Evolutionary conservation across 1,140 invertebrate genomes (phyloP).

Genomic region (Procambarus virginalis): DNA sequence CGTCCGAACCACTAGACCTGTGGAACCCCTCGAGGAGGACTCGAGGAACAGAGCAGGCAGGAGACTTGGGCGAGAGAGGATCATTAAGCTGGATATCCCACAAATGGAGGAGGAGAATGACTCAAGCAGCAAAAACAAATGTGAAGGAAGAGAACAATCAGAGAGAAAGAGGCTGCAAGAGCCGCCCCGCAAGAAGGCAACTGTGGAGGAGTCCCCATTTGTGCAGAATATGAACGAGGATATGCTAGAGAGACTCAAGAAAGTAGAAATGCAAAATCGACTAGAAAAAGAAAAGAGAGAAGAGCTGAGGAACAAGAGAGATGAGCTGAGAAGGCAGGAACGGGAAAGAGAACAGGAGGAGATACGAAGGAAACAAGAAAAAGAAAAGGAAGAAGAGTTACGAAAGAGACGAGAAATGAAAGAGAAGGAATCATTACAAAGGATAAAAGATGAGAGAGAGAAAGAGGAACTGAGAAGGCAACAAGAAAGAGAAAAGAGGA

Average conservation of each 20-base stretch:
- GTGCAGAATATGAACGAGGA: neutral
- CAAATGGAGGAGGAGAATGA: neutral
- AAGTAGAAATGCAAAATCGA: neutral
- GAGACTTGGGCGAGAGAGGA: neutral
- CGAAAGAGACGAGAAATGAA: neutral
- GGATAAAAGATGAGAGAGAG: neutral
- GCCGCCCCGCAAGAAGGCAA: neutral
- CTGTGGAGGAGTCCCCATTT: neutral
- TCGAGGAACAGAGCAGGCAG: neutral
- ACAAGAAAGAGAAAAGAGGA: neutral
- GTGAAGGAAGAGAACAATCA: neutral
- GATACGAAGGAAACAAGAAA: neutral
- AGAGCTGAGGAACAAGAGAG: constrained; percentile 12
- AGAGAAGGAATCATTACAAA: neutral
- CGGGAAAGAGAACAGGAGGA: constrained; percentile 21
- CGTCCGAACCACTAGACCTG: neutral
- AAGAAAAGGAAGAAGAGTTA: neutral
- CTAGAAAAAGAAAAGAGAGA: constrained; percentile 28
- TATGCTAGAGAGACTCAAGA: neutral
- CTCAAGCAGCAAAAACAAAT: neutral
- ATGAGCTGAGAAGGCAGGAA: constrained; percentile 8
- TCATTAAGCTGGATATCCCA: neutral
- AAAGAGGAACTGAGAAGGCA: neutral
- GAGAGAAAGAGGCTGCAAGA: neutral
- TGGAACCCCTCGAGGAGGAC: neutral